Evolutionary conservation across 1,140 invertebrate genomes (phyloP).

Genomic region (Galleria mellonella): DNA sequence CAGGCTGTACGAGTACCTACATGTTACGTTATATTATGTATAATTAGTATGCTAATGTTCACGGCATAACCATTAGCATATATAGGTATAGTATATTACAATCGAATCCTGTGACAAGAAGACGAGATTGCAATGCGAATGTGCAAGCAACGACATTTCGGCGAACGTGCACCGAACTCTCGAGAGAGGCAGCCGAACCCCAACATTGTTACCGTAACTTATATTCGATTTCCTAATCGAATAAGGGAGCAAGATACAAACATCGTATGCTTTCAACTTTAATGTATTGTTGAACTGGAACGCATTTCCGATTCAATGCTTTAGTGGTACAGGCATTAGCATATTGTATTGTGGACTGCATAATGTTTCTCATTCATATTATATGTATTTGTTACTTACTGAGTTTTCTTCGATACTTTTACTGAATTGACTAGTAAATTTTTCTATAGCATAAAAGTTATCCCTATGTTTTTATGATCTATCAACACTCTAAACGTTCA

Average conservation of each 20-base stretch:
- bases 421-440: too few relatives aligned
- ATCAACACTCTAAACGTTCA: too few relatives aligned
- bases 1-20: too few relatives aligned
- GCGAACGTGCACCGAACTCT: slow-evolving; percentile 1
- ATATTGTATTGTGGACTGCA: too few relatives aligned
- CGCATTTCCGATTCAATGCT: too few relatives aligned
- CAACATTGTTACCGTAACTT: slow-evolving; percentile 19
- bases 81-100: slow-evolving; percentile 1
- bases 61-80: too few relatives aligned
- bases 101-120: slow-evolving; percentile 19
- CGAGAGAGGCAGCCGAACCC: slow-evolving; percentile 6
- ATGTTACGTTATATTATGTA: neutral
- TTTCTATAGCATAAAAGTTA: too few relatives aligned
- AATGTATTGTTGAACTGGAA: neutral
- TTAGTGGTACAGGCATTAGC: too few relatives aligned
- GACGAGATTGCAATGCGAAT: slow-evolving; percentile 13
- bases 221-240: slow-evolving; percentile 20
- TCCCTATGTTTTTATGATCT: too few relatives aligned
- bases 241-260: slow-evolving; percentile 8
- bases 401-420: neutral
- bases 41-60: too few relatives aligned
- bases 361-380: too few relatives aligned
- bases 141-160: slow-evolving; percentile 7
- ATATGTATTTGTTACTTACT: neutral
- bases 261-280: slow-evolving; percentile 3